phyloP scores from a whole-genome alignment of 2,888 invertebrate genomes.

The Metalampra italica region DNA sequence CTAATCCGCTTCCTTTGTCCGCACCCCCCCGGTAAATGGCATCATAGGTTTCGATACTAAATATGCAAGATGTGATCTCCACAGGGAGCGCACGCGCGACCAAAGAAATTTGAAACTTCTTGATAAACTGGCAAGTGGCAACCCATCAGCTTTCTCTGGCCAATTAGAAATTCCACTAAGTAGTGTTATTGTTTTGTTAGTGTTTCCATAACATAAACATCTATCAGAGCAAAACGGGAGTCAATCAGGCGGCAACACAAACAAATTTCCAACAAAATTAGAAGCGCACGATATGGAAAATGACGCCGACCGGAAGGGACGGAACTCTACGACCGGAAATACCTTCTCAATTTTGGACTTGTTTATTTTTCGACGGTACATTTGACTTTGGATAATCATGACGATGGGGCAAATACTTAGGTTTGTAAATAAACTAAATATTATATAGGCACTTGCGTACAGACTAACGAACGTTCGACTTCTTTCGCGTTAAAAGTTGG shows the following conservation, averaged over 20 bases:
- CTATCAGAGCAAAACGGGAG: constrained; percentile 4
- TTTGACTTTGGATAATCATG: constrained; percentile 33
- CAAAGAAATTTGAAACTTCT: too few species aligned
- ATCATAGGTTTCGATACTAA: too few species aligned
- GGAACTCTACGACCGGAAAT: constrained; percentile 13
- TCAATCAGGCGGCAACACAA: constrained; percentile 50
- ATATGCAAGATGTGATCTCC: too few species aligned
- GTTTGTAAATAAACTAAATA: neutral
- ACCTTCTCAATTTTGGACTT: constrained; percentile 18
- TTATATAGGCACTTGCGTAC: neutral
- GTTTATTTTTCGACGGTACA: constrained; percentile 53
- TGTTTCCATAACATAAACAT: constrained; percentile 4
- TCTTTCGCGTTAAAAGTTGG: too few species aligned
- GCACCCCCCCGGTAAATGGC: too few species aligned
- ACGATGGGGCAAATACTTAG: neutral
- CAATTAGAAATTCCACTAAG: too few species aligned
- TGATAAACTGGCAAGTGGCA: too few species aligned
- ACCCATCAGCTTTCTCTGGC: too few species aligned
- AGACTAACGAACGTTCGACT: too few species aligned
- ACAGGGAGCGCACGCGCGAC: too few species aligned
- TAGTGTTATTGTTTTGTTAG: neutral
- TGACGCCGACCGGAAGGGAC: constrained; percentile 54
- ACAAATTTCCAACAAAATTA: constrained; percentile 35
- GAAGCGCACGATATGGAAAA: constrained; percentile 45
- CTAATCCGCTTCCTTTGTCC: too few species aligned